These are phyloP conservation scores for Drusus annulatus DNA, from an alignment of 1,140 invertebrate genomes.

Conservation along the genomic window DNA sequence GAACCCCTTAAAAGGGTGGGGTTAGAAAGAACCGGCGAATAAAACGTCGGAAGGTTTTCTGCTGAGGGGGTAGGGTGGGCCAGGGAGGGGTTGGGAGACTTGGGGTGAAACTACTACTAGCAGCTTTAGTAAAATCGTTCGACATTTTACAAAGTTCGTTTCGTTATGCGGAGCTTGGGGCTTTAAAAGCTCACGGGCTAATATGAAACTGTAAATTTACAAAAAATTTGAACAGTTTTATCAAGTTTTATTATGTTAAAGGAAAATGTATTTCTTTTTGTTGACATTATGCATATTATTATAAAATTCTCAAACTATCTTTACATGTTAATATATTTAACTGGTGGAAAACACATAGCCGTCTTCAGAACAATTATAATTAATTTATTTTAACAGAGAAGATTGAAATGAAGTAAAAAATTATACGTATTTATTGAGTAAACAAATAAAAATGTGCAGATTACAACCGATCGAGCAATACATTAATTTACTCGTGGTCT, in stretches of 20 bases:
- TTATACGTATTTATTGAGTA: too few species aligned
- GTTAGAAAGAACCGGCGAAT: conserved; percentile 45
- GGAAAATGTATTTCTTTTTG: neutral
- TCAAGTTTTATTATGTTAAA: neutral
- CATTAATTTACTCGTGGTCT: too few species aligned
- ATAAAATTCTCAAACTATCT: too few species aligned
- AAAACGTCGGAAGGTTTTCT: conserved; percentile 35
- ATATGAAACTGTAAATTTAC: neutral
- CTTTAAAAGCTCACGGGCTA: neutral
- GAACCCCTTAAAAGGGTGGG: conserved; percentile 33
- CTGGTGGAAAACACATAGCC: too few species aligned
- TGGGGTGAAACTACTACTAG: conserved; percentile 14
- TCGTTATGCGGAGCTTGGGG: conserved; percentile 10
- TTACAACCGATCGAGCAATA: too few species aligned
- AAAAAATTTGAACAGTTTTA: neutral
- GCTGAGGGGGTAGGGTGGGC: neutral
- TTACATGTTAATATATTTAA: too few species aligned
- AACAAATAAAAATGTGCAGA: too few species aligned
- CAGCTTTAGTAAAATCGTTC: conserved; percentile 38
- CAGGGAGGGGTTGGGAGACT: conserved; percentile 2
- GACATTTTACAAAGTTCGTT: conserved; percentile 27
- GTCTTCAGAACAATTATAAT: too few species aligned
- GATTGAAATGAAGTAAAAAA: too few species aligned
- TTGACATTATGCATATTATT: too few species aligned
- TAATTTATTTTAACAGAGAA: too few species aligned